These are phyloP conservation scores for Stigmatopora argus DNA, from an alignment of 2,113 vertebrate species.

Conservation along the genomic window DNA sequence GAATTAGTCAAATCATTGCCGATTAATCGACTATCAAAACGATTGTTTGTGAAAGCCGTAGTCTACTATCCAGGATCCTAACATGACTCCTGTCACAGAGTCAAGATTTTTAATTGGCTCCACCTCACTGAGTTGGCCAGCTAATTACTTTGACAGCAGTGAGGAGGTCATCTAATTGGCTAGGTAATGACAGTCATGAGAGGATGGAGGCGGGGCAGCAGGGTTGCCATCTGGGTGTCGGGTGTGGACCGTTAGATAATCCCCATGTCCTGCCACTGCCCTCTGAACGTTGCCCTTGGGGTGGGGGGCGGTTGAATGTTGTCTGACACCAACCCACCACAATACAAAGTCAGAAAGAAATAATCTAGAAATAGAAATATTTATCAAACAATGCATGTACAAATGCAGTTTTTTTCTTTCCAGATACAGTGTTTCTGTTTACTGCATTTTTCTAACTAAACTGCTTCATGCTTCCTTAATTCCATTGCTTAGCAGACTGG, in stretches of 20 bases:
- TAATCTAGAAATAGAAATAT: background rate
- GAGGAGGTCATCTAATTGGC: constrained; percentile 60
- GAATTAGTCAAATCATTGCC: no score
- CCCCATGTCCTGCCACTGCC: constrained; percentile 18
- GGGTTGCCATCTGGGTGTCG: constrained; percentile 58
- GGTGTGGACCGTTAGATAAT: constrained; percentile 62
- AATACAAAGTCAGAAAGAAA: background rate
- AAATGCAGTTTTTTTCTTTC: background rate
- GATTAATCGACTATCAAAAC: no score
- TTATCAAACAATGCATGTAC: background rate
- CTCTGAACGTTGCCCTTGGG: constrained; percentile 25
- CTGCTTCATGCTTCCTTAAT: no score
- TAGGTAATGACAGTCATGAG: constrained; percentile 50
- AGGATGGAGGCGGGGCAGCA: constrained; percentile 41
- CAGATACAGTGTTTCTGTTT: background rate
- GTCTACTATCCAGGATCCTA: background rate
- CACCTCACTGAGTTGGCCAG: constrained; percentile 35
- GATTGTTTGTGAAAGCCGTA: no score
- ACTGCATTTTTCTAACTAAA: no score
- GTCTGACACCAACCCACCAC: constrained; percentile 12
- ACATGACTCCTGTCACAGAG: constrained; percentile 42
- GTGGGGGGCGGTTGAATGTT: constrained; percentile 40
- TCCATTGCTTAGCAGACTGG: no score
- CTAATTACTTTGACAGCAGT: constrained; percentile 54
- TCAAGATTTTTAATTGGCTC: constrained; percentile 41